phyloP scores from a whole-genome alignment of 2,113 vertebrate genomes.

The Halichoeres trimaculatus region DNA sequence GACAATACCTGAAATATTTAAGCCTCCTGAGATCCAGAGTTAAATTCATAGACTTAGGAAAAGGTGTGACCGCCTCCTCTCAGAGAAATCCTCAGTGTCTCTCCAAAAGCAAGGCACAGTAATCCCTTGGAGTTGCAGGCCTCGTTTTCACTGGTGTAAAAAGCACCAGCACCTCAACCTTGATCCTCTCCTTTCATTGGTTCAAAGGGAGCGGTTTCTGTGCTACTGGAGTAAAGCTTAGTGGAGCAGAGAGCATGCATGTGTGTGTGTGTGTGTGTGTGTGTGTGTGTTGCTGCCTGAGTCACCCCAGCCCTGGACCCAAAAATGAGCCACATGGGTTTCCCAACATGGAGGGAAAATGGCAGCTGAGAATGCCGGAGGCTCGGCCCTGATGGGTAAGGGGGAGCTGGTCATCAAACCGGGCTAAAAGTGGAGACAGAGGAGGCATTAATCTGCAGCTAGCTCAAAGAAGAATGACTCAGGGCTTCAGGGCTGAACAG shows the following conservation, averaged over 20 bases:
- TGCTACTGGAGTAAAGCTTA: slow-evolving; percentile 25
- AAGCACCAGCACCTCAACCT: slow-evolving; percentile 32
- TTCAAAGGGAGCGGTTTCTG: slow-evolving; percentile 25
- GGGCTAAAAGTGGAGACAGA: slow-evolving; percentile 52
- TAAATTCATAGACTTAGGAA: slow-evolving; percentile 8
- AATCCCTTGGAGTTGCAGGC: slow-evolving; percentile 33
- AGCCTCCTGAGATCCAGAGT: slow-evolving; percentile 11
- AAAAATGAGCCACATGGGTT: slow-evolving; percentile 54
- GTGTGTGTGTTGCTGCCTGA: slow-evolving; percentile 35
- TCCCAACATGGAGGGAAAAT: slow-evolving; percentile 72
- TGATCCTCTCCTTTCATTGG: slow-evolving; percentile 20
- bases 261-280: slow-evolving; percentile 18
- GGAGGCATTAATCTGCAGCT: slow-evolving; percentile 53
- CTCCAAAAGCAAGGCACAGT: slow-evolving; percentile 23
- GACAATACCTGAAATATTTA: slow-evolving; percentile 42
- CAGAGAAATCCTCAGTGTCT: slow-evolving; percentile 4
- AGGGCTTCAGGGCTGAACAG: slow-evolving; percentile 26
- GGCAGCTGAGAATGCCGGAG: slow-evolving; percentile 75
- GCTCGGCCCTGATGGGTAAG: slow-evolving; percentile 52
- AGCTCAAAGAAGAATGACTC: slow-evolving; percentile 60
- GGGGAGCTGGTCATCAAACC: slow-evolving; percentile 43
- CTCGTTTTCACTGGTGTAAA: slow-evolving; percentile 14
- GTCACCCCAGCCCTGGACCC: slow-evolving; percentile 38
- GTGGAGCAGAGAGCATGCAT: slow-evolving; percentile 6
- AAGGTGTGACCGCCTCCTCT: slow-evolving; percentile 13